Evolutionary conservation across 2,888 invertebrate species (phyloP), one percentile per base, ranked within the genome.

Genomic region (Rambutsinella grinnellia): DNA sequence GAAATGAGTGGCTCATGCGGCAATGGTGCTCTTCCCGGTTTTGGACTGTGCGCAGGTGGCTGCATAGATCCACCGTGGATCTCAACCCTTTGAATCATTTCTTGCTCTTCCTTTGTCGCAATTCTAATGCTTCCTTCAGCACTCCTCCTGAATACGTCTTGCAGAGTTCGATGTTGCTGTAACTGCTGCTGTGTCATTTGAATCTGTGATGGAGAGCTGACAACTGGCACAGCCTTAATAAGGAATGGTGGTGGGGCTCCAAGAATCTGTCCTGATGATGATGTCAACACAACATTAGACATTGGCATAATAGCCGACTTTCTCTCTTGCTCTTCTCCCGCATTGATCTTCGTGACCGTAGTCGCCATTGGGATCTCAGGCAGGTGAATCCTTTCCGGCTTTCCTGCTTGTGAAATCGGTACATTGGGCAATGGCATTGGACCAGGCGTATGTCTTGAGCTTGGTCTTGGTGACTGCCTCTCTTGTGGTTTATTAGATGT

Each of bases 151-250:
- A 84, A 74, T 1, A 78, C 69, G 15, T 82, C 82, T n/a, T 79
- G 76, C 17, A 78, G 69, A n/a, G 76, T 75, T 63, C 69, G 78
- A 47, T 68, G 83, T 58, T 81, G 84, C 46, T 79, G 82, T 24
- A 60, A 57, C 56, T 79, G 80, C 56, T 81, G 82, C 58, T 68
- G 83, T 21, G 72, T 82, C 81, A 81, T 81, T 23, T 23, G 60
- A 21, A 77, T 69, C 10, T 36, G 63, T 72, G 85, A 84, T 3
- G 87, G 87, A 19, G 87, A 86, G 44, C 86, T 84, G 13, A 84
- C 83, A 26, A 82, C 78, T 36, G 36, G 36, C n/a, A n/a, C n/a
- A 51, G 85, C 79, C 70, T 84, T 84, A 3, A 83, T 84, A 0
- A 82, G 79, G 56, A 81, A 62, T 3, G 83, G 78, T 17, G 84